Percentiles rank a stretch among this genome's conserved stretches.
These are phyloP conservation scores for Cygnus buccinator DNA, from an alignment of 2,113 vertebrate genomes.

Conservation along the genomic window DNA sequence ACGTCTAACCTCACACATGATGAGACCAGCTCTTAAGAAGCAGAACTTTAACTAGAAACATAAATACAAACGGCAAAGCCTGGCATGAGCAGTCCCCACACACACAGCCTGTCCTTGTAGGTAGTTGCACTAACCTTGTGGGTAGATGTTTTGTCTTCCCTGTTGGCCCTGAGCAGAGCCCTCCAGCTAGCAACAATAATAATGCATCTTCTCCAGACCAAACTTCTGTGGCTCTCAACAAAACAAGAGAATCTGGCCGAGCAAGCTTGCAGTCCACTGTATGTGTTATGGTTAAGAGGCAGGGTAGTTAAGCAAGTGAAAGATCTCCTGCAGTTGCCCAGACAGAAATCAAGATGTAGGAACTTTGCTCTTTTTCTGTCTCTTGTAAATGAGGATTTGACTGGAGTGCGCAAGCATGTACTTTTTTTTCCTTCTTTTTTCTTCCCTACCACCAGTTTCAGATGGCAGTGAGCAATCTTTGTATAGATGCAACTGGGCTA, in stretches of 20 bases:
- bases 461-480: background rate
- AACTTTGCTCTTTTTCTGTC: background rate
- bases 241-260: background rate
- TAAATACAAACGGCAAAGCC: background rate
- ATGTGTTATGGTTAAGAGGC: background rate
- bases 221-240: background rate
- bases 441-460: background rate
- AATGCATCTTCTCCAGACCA: background rate
- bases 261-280: background rate
- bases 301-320: background rate
- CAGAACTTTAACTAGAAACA: background rate
- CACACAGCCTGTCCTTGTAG: background rate
- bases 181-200: background rate
- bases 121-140: background rate
- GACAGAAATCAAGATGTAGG: background rate
- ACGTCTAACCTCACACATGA: background rate
- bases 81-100: background rate
- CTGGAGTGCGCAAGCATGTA: fast-evolving
- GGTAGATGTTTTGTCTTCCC: background rate
- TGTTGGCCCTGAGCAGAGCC: background rate
- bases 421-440: background rate
- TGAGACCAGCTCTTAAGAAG: background rate
- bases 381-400: background rate
- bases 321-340: background rate
- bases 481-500: background rate